These are phyloP conservation scores for Sebastes vulpes DNA, from an alignment of 2,797 vertebrate species.

Conservation along the genomic window DNA sequence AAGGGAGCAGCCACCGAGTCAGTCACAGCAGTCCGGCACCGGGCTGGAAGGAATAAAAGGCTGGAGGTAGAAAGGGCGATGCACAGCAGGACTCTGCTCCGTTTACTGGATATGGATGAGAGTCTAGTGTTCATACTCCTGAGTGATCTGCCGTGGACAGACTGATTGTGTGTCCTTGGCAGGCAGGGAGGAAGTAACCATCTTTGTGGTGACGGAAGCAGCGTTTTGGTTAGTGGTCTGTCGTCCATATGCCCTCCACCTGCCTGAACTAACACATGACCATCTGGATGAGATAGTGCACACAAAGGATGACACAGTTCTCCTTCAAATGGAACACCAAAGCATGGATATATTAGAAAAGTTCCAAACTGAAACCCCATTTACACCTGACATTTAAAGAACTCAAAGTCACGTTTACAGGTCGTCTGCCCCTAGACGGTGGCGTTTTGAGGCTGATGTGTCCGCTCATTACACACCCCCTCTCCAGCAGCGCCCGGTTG, in stretches of 20 bases:
- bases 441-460: too few relatives aligned
- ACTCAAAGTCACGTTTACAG: too few relatives aligned
- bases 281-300: conserved; percentile 40
- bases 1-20: conserved; percentile 20
- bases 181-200: conserved; percentile 10
- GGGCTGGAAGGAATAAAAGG: neutral
- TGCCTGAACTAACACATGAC: conserved; percentile 31
- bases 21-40: neutral
- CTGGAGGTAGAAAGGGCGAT: conserved; percentile 7
- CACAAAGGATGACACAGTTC: conserved; percentile 1
- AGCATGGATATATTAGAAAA: neutral
- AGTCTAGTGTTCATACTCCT: conserved; percentile 2
- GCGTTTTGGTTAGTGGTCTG: conserved; percentile 28
- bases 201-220: conserved; percentile 18
- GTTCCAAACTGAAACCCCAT: too few relatives aligned
- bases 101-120: conserved; percentile 8
- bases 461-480: too few relatives aligned
- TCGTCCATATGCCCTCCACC: conserved; percentile 45
- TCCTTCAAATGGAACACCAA: neutral
- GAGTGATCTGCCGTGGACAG: conserved; percentile 3
- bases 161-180: conserved; percentile 12
- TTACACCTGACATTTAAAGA: too few relatives aligned
- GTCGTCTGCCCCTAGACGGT: too few relatives aligned
- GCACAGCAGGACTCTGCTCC: neutral
- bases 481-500: too few relatives aligned